These are phyloP conservation scores for Piezodorus guildinii DNA, from an alignment of 1,140 invertebrate genomes.

Conservation along the genomic window DNA sequence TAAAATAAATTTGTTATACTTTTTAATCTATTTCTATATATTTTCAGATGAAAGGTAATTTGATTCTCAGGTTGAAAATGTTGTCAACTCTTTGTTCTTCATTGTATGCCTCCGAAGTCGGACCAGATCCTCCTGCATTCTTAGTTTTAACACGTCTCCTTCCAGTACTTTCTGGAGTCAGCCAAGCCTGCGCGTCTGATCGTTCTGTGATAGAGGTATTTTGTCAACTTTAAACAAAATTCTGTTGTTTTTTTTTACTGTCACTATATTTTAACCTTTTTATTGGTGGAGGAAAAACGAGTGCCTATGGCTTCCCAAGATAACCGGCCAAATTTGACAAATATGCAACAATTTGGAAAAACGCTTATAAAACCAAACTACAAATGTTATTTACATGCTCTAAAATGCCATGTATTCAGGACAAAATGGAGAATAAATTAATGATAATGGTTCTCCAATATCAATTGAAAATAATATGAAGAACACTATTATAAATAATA, in stretches of 20 bases:
- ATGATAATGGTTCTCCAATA: no score
- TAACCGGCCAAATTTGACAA: no score
- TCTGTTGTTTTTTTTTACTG: background rate
- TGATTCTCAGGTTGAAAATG: conserved; percentile 51
- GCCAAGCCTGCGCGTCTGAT: conserved; percentile 44
- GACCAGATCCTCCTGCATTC: conserved; percentile 34
- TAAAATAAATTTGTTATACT: background rate
- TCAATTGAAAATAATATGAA: no score
- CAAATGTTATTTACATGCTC: no score
- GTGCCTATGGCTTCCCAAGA: no score
- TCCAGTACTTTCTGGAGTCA: conserved; percentile 42
- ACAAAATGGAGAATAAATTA: no score
- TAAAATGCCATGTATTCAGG: no score
- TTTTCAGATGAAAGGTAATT: conserved; percentile 10
- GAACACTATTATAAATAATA: no score
- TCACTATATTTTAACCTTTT: background rate
- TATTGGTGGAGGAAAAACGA: no score
- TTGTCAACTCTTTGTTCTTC: conserved; percentile 55
- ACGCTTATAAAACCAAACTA: no score
- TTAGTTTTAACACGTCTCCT: conserved; percentile 48
- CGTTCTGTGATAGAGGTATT: conserved; percentile 44
- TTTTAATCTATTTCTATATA: background rate
- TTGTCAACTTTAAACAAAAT: conserved; percentile 17
- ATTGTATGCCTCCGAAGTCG: conserved; percentile 37
- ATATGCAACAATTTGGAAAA: no score